phyloP scores from a whole-genome alignment of 2,797 vertebrate species.

The Dipus sagitta region DNA sequence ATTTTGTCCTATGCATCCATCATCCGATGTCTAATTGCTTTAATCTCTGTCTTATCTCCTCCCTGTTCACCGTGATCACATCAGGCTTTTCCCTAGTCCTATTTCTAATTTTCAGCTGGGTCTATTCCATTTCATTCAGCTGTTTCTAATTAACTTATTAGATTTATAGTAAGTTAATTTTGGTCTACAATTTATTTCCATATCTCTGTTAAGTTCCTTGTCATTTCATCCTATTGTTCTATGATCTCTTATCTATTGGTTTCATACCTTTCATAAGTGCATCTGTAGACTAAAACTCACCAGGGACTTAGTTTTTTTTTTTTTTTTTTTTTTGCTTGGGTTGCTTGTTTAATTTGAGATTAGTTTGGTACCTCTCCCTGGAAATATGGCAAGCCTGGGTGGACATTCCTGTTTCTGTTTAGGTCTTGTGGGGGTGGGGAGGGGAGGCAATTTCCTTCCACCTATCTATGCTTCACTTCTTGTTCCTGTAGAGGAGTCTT shows the following conservation, averaged over 20 bases:
- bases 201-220: conserved; percentile 41
- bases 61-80: neutral
- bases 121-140: neutral
- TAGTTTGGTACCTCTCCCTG: neutral
- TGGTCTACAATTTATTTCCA: conserved; percentile 24
- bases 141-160: conserved; percentile 51
- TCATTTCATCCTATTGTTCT: conserved; percentile 29
- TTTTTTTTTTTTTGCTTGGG: neutral
- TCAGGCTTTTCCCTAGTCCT: neutral
- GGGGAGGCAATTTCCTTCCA: neutral
- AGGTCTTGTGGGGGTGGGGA: neutral
- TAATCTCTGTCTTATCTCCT: conserved; percentile 45
- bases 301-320: neutral
- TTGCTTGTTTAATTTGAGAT: neutral
- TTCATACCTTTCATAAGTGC: conserved; percentile 48
- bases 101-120: conserved; percentile 26
- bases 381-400: neutral
- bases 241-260: neutral
- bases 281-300: neutral
- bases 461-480: too few relatives aligned
- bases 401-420: neutral
- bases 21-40: neutral
- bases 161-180: conserved; percentile 44
- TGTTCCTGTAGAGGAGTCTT: neutral
- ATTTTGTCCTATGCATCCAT: neutral